These are phyloP conservation scores for Vanessa cardui DNA, from an alignment of 2,888 invertebrate genomes.

Conservation along the genomic window DNA sequence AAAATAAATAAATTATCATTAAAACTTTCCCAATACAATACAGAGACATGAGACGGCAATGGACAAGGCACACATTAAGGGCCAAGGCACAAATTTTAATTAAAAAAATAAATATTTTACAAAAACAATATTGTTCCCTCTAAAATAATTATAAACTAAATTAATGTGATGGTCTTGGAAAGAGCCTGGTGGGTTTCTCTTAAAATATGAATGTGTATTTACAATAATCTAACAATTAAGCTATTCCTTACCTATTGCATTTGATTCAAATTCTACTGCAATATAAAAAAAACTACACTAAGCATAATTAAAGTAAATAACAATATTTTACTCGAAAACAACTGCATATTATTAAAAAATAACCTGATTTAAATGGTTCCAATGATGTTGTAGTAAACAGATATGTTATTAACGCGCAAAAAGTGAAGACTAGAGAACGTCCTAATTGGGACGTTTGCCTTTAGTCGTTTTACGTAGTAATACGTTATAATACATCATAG, in stretches of 20 bases:
- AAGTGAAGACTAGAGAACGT: no score
- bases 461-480: no score
- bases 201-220: constrained; percentile 26
- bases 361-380: neutral
- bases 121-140: constrained; percentile 18
- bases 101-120: constrained; percentile 24
- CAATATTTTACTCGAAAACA: constrained; percentile 8
- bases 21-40: constrained; percentile 20
- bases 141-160: constrained; percentile 27
- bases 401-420: no score
- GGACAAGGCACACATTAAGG: constrained; percentile 26
- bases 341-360: neutral
- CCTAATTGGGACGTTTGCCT: no score
- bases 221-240: constrained; percentile 22
- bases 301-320: neutral
- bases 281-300: constrained; percentile 1
- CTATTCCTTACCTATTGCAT: constrained; percentile 5
- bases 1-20: constrained; percentile 3
- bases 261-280: neutral
- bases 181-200: constrained; percentile 33
- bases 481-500: no score
- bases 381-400: no score
- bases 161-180: constrained; percentile 33
- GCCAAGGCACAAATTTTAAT: constrained; percentile 27
- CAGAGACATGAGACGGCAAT: constrained; percentile 19